Evolutionary conservation across 2,797 vertebrate species (phyloP).

Genomic region (Anguilla obscura): DNA sequence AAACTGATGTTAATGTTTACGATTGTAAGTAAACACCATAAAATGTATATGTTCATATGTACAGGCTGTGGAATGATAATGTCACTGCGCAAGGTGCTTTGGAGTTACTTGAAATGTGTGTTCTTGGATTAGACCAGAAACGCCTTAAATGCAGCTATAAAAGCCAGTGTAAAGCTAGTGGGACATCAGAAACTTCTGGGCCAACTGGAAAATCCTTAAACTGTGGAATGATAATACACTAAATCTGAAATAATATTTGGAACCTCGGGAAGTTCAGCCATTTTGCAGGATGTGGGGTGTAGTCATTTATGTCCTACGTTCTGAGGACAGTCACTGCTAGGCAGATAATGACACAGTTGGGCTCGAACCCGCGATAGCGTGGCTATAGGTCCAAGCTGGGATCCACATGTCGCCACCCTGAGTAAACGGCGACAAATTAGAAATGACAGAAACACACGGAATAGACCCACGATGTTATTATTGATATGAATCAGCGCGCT

Average conservation of each 20-base stretch:
- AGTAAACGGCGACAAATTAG: not conserved
- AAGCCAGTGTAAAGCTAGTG: too few relatives aligned
- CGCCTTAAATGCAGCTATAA: too few relatives aligned
- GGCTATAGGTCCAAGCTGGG: not conserved
- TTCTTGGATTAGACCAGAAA: too few relatives aligned
- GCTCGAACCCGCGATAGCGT: not conserved
- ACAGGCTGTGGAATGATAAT: too few relatives aligned
- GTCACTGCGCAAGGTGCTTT: too few relatives aligned
- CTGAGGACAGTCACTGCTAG: not conserved
- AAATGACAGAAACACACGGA: not conserved
- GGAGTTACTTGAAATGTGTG: too few relatives aligned
- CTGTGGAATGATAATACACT: not conserved
- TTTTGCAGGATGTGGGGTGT: too few relatives aligned
- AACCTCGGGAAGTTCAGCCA: not conserved
- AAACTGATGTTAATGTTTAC: too few relatives aligned
- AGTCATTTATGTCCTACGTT: not conserved
- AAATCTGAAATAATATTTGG: not conserved
- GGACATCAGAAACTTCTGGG: too few relatives aligned
- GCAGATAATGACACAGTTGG: not conserved
- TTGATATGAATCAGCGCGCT: not conserved
- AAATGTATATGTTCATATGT: too few relatives aligned
- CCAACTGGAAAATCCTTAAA: too few relatives aligned
- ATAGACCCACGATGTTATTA: not conserved
- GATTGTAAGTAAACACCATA: too few relatives aligned
- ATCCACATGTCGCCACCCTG: not conserved